Percentiles rank a stretch among this genome's conserved stretches.
phyloP scores from a whole-genome alignment of 1,140 invertebrate genomes.

The Sitophilus oryzae region DNA sequence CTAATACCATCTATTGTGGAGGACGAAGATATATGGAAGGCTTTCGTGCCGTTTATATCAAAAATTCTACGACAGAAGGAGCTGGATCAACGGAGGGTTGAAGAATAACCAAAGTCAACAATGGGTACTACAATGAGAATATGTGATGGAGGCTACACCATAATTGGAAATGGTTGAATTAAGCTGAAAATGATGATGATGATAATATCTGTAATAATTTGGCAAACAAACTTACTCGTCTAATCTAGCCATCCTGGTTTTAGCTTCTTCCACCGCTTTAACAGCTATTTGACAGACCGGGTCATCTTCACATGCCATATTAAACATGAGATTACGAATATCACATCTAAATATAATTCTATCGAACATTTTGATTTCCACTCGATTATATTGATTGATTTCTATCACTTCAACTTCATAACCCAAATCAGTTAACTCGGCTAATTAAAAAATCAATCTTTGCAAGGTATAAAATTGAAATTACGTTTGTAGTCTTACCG shows the following conservation, averaged over 20 bases:
- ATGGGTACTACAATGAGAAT: too few species aligned
- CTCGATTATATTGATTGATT: conserved; percentile 23
- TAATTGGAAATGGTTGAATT: too few species aligned
- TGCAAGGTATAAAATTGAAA: neutral
- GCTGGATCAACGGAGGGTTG: too few species aligned
- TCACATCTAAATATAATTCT: conserved; percentile 30
- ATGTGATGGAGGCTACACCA: too few species aligned
- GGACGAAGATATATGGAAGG: too few species aligned
- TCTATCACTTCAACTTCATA: conserved; percentile 24
- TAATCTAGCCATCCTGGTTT: conserved; percentile 1
- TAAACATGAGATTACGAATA: conserved; percentile 31
- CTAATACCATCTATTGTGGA: too few species aligned
- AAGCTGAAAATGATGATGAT: too few species aligned
- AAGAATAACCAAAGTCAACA: too few species aligned
- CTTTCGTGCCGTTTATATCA: too few species aligned
- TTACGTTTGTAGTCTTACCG: conserved; percentile 14
- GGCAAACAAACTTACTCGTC: too few species aligned
- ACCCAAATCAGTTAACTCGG: neutral
- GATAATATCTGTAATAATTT: too few species aligned
- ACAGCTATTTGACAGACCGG: conserved; percentile 20
- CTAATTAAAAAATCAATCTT: neutral
- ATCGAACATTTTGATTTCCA: conserved; percentile 29
- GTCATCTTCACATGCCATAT: conserved; percentile 28
- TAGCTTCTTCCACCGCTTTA: conserved; percentile 19
- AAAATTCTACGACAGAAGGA: too few species aligned